Evolutionary conservation across 2,888 invertebrate species (phyloP).

Genomic region (Leptinotarsa rubiginosa): DNA sequence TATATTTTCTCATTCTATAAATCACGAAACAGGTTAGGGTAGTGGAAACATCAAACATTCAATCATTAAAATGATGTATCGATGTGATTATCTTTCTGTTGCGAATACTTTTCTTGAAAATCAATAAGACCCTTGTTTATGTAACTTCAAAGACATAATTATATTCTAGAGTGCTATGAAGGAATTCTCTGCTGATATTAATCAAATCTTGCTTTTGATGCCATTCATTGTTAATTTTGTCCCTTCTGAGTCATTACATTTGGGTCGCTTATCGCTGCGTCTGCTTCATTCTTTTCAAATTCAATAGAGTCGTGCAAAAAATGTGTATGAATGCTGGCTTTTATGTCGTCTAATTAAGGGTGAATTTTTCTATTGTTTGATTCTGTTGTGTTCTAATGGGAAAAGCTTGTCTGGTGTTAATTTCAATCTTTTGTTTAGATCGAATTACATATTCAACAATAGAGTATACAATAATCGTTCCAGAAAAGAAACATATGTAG

Average conservation of each 20-base stretch:
- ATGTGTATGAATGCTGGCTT: constrained; percentile 10
- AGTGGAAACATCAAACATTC: background rate
- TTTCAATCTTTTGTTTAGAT: background rate
- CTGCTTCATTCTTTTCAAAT: background rate
- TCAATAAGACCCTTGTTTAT: background rate
- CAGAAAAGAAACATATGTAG: too few relatives aligned
- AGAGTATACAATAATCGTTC: too few relatives aligned
- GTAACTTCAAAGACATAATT: background rate
- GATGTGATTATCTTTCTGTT: background rate
- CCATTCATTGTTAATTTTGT: background rate
- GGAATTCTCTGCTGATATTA: background rate
- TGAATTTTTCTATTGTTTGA: background rate
- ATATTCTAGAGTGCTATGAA: background rate
- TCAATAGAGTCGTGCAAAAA: background rate
- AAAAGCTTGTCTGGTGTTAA: background rate
- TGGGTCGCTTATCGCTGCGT: constrained; percentile 4
- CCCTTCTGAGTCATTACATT: constrained; percentile 4
- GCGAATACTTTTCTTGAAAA: background rate
- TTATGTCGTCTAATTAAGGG: background rate
- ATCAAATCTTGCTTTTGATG: background rate
- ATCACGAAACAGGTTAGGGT: too few relatives aligned
- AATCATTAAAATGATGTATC: background rate
- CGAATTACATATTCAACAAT: background rate
- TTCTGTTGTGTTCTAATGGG: background rate
- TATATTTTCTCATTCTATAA: too few relatives aligned